These are phyloP conservation scores for Diprion similis DNA, from an alignment of 1,140 invertebrate species.

Conservation along the genomic window DNA sequence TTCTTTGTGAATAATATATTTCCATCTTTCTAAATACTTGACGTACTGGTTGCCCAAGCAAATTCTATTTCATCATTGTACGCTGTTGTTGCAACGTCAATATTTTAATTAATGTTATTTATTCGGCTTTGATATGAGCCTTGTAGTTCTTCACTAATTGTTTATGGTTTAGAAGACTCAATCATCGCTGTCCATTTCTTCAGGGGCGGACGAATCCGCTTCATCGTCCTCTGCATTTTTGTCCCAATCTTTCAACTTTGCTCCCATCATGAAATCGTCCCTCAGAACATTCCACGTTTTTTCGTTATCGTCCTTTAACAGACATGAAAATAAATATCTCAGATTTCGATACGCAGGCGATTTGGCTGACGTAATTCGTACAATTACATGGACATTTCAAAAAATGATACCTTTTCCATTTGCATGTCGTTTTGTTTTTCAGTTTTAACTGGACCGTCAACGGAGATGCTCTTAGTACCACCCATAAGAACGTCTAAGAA, in stretches of 20 bases:
- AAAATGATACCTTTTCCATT: neutral
- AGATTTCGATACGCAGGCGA: neutral
- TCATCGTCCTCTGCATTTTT: conserved; percentile 67
- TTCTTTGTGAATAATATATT: neutral
- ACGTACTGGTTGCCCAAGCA: neutral
- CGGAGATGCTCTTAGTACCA: conserved; percentile 61
- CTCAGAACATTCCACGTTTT: conserved; percentile 68
- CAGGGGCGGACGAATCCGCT: conserved; percentile 43
- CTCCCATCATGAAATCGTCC: conserved; percentile 88
- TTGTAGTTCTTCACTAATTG: no score
- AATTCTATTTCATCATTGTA: no score
- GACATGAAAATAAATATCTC: conserved; percentile 19
- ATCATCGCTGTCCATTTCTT: conserved; percentile 45
- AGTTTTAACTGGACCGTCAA: conserved; percentile 32
- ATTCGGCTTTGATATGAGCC: no score
- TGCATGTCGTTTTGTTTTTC: conserved; percentile 20
- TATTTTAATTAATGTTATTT: no score
- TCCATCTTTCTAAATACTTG: neutral
- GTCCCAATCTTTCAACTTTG: conserved; percentile 91
- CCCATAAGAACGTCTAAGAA: conserved; percentile 87
- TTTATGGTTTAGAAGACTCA: neutral
- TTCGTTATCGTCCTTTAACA: conserved; percentile 35
- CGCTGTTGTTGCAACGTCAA: no score
- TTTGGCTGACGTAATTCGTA: neutral
- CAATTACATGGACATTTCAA: neutral